Evolutionary conservation across 2,888 invertebrate species (phyloP), one percentile per base, ranked within the genome.

Genomic region (Maniola hyperantus): DNA sequence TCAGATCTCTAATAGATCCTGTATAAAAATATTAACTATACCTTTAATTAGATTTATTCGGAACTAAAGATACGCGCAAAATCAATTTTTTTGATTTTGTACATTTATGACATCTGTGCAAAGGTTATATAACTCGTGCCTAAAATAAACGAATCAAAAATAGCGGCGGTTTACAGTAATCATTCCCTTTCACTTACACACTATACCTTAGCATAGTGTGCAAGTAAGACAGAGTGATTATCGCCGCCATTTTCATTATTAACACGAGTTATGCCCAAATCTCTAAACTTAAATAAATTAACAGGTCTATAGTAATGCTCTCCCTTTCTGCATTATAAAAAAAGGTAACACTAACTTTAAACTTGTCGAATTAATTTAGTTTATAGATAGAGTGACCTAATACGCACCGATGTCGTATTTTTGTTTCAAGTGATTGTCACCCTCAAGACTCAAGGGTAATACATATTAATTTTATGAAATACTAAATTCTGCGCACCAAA

Each of bases 1-100:
- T 54, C 54, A 55, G 18, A 55, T 55, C 55, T 55, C 54, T 34
- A 39, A 55, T 55, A 55, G 15, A 55, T 39, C 5, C 55, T 2
- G 39, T 39, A 55, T 55, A 55, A 55, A 55, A 39, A 39, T 55
- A 55, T 39, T 51, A n/a, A n/a, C n/a, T n/a, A 13, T 11, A 11
- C 26, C 26, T 26, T 51, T 15, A 15, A 26, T 54, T 53, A 33
- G 34, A 54, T 15, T 7, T 54, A 34, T 34, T 36, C 10, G 55
- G 55, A 39, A 39, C 39, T 55, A 34, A 33, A n/a, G 53, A n/a
- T 6, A 34, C n/a, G 11, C 33, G 6, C 53, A 53, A n/a, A 10
- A 54, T n/a, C 10, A 15, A 34, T 34, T 34, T 54, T 54, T 54
- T 53, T 5, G n/a, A 53, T 34, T 53, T 53, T 53, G 53, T 53